Base-by-base conservation (phyloP, 92 coral and sea anemone species). In the Pocillopora grandis region DNA sequence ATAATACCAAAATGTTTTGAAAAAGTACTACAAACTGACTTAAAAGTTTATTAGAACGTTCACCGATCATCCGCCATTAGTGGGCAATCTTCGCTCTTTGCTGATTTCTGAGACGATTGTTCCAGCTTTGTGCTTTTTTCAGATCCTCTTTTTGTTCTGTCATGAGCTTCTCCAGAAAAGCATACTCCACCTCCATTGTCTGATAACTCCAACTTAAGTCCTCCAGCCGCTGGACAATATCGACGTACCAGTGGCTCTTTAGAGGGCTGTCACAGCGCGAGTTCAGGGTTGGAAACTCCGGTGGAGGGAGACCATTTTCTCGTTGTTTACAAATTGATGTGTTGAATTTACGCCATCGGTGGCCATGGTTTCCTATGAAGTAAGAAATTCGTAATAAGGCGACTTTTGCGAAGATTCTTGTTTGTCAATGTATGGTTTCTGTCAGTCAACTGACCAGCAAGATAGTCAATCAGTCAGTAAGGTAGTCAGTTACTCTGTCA, bases 181-280 rank as follows among this genome's bases (percentile, higher is more conserved):
- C 87, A 80, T 89, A 91, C 72, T 94, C 92, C 11, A 79, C 81
- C 42, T 89, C 86, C 79, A 94, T 62, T 31, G 79, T 91, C 33
- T 90, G 87, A 64, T 91, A 92, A 59, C 75, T 91, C 95, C 92
- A 92, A 12, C 87, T 90, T 80, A 94, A 85, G 80, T 93, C 89
- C 65, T 91, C 95, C 73, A 94, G 66, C 12, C 92, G 98, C 13
- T 91, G 98, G 18, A 89, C 72, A 0, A 94, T 62, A 17, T 94
- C 91, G 21, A 84, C 71, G 79, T 94, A 92, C 98, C 97, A 93
- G 87, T 89, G 91, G 31, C 84, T 93, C 48, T 88, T 88, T 76
- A 85, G 83, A 72, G 65, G 71, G 36, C 72, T 70, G 16, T 58
- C 61, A 11, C 80, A 23, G 19, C 52, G 66, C 2, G 86, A 74